Evolutionary conservation across 2,797 vertebrate genomes (phyloP), one percentile per base, ranked within the genome.

Genomic region (Tarsius wallacei): DNA sequence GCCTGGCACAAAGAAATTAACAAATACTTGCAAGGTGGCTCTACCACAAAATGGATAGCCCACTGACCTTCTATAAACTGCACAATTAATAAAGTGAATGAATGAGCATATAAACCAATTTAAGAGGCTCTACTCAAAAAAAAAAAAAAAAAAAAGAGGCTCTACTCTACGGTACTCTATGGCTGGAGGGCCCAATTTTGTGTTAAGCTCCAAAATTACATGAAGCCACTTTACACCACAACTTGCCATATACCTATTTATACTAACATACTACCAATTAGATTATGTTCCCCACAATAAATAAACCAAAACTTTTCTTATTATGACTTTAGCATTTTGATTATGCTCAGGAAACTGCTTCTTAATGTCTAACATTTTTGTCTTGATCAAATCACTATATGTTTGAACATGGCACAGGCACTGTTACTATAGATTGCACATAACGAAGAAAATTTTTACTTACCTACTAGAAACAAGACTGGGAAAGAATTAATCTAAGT

Each of bases 361-460:
- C 74, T 89, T 91, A 74, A 87, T 42, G 36, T 87, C 10, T 19
- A 83, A 70, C 13, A 76, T 22, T 93, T 42, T n/a, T 71, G 13
- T 87, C 53, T 90, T 96, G 51, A 36, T 89, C 51, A 95, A 89
- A 96, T 86, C 84, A 83, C 33, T 90, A 14, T 77, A 59, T 85
- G 66, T 80, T 76, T 87, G 64, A 76, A 91, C 11, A 31, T 61
- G 33, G 4, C 59, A 94, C 91, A 96, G 28, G 8, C 13, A 73
- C 51, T 74, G 1, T 90, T 88, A 61, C 22, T 87, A 74, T 2
- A 94, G 59, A 82, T 31, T 68, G 4, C 5, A 55, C 63, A 80
- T 36, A 92, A 61, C 82, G 31, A 95, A 78, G 24, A 85, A 84
- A 49, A 68, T 26, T 74, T 66, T 89, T 92, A 89, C 47, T 87